These are phyloP conservation scores for Istiophorus platypterus DNA, from an alignment of 2,113 vertebrate genomes.

Conservation along the genomic window DNA sequence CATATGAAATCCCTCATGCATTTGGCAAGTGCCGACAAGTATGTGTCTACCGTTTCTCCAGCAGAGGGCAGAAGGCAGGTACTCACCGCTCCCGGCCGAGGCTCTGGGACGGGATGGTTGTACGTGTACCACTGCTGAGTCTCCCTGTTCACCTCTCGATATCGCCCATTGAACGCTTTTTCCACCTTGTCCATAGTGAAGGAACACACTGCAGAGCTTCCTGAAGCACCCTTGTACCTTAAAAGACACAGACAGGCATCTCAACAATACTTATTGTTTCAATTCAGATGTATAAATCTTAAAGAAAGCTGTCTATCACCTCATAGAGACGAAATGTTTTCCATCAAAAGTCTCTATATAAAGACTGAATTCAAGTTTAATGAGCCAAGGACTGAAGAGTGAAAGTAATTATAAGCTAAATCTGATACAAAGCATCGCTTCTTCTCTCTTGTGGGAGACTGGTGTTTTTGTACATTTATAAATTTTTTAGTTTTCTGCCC, in stretches of 20 bases:
- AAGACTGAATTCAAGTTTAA: background rate
- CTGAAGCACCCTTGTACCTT: constrained; percentile 91
- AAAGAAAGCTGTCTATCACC: background rate
- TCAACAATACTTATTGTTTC: background rate
- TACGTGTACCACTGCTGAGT: constrained; percentile 97
- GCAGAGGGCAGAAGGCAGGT: constrained; percentile 55
- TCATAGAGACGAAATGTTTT: background rate
- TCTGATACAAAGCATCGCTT: background rate
- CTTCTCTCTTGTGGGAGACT: background rate
- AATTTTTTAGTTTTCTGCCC: too few relatives aligned
- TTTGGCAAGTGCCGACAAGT: background rate
- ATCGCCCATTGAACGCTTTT: constrained; percentile 89
- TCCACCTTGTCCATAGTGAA: constrained; percentile 93
- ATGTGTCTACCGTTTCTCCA: constrained; percentile 39
- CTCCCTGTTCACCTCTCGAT: constrained; percentile 94
- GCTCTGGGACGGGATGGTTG: constrained; percentile 88
- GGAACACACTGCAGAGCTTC: constrained; percentile 93
- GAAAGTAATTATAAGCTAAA: background rate
- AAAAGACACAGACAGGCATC: background rate
- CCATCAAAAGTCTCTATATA: background rate
- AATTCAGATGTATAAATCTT: background rate
- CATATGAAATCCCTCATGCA: background rate
- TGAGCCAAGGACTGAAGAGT: background rate
- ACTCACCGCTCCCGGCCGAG: constrained; percentile 92
- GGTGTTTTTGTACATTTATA: too few relatives aligned